Conservation (phyloP, 1,140 invertebrate genomes). For the Zaprionus vittiger region DNA sequence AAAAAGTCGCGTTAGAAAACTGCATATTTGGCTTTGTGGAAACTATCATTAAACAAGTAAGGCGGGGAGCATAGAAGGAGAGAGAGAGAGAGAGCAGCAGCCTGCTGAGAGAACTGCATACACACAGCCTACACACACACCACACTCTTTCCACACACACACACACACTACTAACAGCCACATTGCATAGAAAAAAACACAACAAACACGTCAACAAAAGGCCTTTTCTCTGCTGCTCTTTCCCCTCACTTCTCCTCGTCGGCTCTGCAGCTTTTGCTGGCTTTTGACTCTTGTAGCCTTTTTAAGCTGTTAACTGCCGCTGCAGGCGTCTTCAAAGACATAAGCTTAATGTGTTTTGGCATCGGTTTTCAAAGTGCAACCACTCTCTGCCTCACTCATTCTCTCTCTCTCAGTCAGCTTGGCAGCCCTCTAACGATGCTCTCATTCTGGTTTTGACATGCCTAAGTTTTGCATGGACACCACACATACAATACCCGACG, state of each 20-base stretch:
- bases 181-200: slow-evolving; percentile 49
- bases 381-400: not conserved
- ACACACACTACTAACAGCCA: slow-evolving; percentile 49
- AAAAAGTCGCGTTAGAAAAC: slow-evolving; percentile 24
- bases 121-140: not conserved
- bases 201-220: slow-evolving; percentile 50
- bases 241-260: not conserved
- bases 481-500: slow-evolving; percentile 35
- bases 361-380: slow-evolving; percentile 52
- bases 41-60: slow-evolving; percentile 78
- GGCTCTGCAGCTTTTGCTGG: slow-evolving; percentile 18
- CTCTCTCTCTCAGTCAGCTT: not conserved
- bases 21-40: slow-evolving; percentile 69
- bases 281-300: slow-evolving; percentile 71
- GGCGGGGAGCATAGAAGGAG: slow-evolving; percentile 37
- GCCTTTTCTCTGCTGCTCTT: slow-evolving; percentile 7
- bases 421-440: slow-evolving; percentile 36
- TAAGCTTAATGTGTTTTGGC: slow-evolving; percentile 69
- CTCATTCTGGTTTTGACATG: slow-evolving; percentile 65
- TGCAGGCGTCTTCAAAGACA: slow-evolving; percentile 54
- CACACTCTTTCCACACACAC: slow-evolving; percentile 18
- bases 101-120: slow-evolving; percentile 9
- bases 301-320: slow-evolving; percentile 62
- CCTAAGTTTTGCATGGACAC: slow-evolving; percentile 49
- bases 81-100: slow-evolving; percentile 13